These are phyloP conservation scores for Tipula vernalis DNA, from an alignment of 2,888 invertebrate genomes.

Conservation along the genomic window DNA sequence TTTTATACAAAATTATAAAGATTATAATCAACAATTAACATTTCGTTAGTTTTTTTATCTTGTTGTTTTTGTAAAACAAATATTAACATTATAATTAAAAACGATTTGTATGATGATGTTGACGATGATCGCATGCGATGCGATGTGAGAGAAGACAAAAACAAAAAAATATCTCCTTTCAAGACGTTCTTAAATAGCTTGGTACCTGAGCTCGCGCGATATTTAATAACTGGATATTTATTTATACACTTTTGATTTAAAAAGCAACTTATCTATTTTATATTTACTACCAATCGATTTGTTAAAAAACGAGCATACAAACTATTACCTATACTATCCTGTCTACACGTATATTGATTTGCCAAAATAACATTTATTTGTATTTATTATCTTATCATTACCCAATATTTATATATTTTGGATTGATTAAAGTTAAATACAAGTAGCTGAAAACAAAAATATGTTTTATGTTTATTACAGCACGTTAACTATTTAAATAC, in stretches of 20 bases:
- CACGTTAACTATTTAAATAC: background rate
- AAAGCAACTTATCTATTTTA: background rate
- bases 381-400: background rate
- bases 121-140: background rate
- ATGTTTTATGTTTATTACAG: background rate
- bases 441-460: background rate
- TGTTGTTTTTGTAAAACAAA: background rate
- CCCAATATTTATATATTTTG: background rate
- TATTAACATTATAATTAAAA: background rate
- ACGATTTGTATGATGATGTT: background rate
- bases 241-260: too few species aligned
- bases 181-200: background rate
- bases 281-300: background rate
- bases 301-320: background rate
- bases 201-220: background rate
- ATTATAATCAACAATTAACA: slow-evolving; percentile 4
- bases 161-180: background rate
- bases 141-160: background rate
- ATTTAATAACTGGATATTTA: too few species aligned
- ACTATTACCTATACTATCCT: background rate
- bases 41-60: background rate
- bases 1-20: background rate
- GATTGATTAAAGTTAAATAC: background rate
- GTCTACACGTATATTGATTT: background rate
- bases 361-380: background rate